phyloP scores from a whole-genome alignment of 2,888 invertebrate species.

The Argynnis bischoffii region DNA sequence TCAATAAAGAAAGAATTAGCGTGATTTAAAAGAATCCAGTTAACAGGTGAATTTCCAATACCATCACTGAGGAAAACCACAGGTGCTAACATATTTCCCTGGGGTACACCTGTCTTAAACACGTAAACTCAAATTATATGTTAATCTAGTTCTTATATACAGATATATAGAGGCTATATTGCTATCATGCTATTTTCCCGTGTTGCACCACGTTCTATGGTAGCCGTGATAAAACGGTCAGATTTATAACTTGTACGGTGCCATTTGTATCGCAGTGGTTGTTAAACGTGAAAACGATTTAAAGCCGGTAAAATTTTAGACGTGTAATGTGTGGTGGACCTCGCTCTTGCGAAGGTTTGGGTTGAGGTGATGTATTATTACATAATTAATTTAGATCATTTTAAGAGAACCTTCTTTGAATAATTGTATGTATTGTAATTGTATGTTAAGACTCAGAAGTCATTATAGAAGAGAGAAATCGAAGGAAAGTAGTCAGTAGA shows the following conservation, averaged over 20 bases:
- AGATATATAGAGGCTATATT: conserved; percentile 19
- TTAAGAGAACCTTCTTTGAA: no score
- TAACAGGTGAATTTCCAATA: conserved; percentile 39
- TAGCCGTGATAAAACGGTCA: conserved; percentile 68
- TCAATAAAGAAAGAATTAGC: neutral
- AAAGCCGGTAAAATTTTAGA: conserved; percentile 60
- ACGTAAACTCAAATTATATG: neutral
- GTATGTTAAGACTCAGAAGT: no score
- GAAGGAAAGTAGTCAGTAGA: no score
- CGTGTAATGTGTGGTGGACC: conserved; percentile 51
- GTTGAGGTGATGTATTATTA: conserved; percentile 32
- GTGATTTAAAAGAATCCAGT: conserved; percentile 39
- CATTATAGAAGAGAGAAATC: no score
- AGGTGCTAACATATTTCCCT: conserved; percentile 53
- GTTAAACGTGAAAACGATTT: conserved; percentile 61
- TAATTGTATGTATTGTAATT: no score
- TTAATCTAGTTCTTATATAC: conserved; percentile 2
- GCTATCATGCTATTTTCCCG: neutral
- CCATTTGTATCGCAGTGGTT: conserved; percentile 66
- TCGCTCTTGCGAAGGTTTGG: conserved; percentile 40
- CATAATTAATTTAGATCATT: conserved; percentile 18
- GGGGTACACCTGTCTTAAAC: conserved; percentile 46
- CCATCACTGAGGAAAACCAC: conserved; percentile 44
- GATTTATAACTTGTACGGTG: conserved; percentile 65
- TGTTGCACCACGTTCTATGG: conserved; percentile 46